Evolutionary conservation across 1,140 invertebrate genomes (phyloP), one percentile per base, ranked within the genome.

Genomic region (Telenomus remus): DNA sequence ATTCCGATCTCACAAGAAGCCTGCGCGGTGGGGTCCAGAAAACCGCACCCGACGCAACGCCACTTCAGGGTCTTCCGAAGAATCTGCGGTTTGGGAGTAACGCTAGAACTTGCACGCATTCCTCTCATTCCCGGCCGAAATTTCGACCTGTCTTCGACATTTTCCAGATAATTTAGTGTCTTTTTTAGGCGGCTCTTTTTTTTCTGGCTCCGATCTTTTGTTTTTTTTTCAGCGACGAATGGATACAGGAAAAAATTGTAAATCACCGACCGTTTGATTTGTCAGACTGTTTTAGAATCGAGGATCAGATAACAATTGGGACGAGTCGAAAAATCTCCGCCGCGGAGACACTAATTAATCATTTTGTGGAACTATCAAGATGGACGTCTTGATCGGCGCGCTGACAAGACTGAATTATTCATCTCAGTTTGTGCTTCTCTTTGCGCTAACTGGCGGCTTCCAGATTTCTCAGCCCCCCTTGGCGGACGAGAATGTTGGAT

Each of bases 71-170:
- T 75, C 76, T 75, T 78, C 76, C 56, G 34, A 59, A 61, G 63
- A 74, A 70, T 65, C 65, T 78, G 76, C 65, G 76, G 76, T 78
- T 74, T 66, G 61, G n/a, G 6, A 56, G 70, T 60, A 70, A 64
- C 63, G 42, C 64, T 65, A 55, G 56, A 27, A 27, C 19, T 27
- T 27, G 19, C 19, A 27, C 19, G 19, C 59, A 59, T 63, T 75
- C 54, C 47, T 46, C 34, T 35, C 19, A 27, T 27, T 27, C 19
- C 19, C 19, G 19, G n/a, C n/a, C n/a, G n/a, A n/a, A 27, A 27
- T 27, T 27, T 27, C 19, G 6, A 27, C 19, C 19, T 27, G 19
- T 27, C 19, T 6, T 27, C 6, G 6, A 27, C 19, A 27, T 27
- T 27, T 27, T 27, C 19, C 19, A 27, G 19, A 6, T 1, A 27